Base-by-base conservation (phyloP, 2,888 invertebrate species). In the Adineta ricciae region DNA sequence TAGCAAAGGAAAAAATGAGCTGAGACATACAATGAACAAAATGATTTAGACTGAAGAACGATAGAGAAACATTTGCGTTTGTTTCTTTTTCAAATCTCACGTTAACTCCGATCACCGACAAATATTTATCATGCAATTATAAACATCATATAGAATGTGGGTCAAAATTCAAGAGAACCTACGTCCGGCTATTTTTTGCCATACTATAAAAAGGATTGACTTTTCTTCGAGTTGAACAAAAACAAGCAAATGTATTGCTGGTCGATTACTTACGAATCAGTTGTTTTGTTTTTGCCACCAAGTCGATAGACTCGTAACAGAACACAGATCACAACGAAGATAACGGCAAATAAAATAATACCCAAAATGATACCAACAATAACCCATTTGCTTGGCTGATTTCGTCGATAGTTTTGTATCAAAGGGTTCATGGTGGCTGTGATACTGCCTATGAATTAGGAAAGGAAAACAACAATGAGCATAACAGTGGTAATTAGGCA, bases 311-410 rank as follows among this genome's bases (percentile, higher is more conserved):
- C 41, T n/a, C 78, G 78, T 41, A 78, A n/a, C 24, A 24, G 0
- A 41, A 78, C 78, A 41, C 78, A 78, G 11, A 41, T 11, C 24
- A 2, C 78, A 41, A 78, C 41, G n/a, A 78, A 38, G 24, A 4
- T 24, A 38, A 78, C 3, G 2, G 78, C 78, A n/a, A 41, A 24
- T 14, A 41, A 41, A 2, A 78, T 41, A 78, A 78, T 78, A 78
- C 38, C 78, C 16, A 78, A 41, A 41, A 78, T n/a, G 14, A 78
- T 78, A n/a, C 38, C 41, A 38, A 78, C 24, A 41, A 78, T 78
- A 78, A 41, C 78, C 78, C 78, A 78, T 78, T 78, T 78, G 9
- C 41, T 41, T 41, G 78, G 78, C n/a, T 78, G 78, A 41, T 41
- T n/a, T 41, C 9, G 5, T 41, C 78, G 24, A 41, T 78, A 78